phyloP scores from a whole-genome alignment of 2,888 invertebrate species.

The Tetranychus truncatus region DNA sequence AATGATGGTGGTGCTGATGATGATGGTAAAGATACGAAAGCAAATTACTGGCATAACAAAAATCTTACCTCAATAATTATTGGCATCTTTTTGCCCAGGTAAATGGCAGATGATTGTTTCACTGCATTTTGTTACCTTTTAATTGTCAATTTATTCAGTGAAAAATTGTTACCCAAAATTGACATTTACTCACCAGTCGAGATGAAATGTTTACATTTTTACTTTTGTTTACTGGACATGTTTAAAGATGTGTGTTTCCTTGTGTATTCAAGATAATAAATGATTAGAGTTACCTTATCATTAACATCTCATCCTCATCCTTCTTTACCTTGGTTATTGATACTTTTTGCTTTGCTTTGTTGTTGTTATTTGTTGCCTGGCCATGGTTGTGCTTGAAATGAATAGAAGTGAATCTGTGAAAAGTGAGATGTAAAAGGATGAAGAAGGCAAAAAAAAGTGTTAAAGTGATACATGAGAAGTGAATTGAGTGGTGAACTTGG shows the following conservation, averaged over 20 bases:
- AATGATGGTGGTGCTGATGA: too few relatives aligned
- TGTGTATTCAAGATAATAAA: not conserved
- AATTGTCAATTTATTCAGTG: constrained; percentile 3
- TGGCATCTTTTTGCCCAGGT: too few relatives aligned
- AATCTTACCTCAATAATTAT: too few relatives aligned
- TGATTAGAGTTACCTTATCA: not conserved
- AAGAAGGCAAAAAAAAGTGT: not conserved
- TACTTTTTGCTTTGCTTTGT: too few relatives aligned
- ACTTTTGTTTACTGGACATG: not conserved
- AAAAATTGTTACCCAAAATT: constrained; percentile 3
- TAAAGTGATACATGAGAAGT: constrained; percentile 4
- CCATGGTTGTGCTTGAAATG: too few relatives aligned
- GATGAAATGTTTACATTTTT: not conserved
- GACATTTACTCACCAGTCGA: not conserved
- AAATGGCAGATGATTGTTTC: not conserved
- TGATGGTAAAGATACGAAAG: too few relatives aligned
- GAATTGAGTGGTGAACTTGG: not conserved
- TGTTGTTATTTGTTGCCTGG: too few relatives aligned
- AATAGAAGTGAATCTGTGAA: not conserved
- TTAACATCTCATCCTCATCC: not conserved
- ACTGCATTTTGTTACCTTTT: not conserved
- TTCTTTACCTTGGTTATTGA: too few relatives aligned
- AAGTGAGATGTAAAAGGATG: not conserved
- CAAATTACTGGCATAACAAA: too few relatives aligned
- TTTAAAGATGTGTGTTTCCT: not conserved